phyloP scores from a whole-genome alignment of 2,797 vertebrate genomes.

The Coregonus ussuriensis region DNA sequence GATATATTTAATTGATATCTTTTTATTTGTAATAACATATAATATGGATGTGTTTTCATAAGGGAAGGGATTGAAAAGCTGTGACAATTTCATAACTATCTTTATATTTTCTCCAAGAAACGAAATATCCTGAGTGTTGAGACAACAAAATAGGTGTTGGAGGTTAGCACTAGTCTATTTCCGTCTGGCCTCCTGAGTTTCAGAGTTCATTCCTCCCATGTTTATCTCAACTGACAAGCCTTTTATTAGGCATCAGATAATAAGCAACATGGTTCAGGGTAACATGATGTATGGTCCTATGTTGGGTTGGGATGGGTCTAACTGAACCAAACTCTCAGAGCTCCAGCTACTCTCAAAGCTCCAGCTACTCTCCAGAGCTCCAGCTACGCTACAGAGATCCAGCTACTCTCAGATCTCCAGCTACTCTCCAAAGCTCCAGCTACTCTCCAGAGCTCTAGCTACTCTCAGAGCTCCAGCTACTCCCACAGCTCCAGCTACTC shows the following conservation, averaged over 20 bases:
- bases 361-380: background rate
- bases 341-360: background rate
- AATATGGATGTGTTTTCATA: too few species aligned
- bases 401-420: conserved; percentile 9
- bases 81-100: background rate
- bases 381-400: too few species aligned
- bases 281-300: conserved; percentile 64
- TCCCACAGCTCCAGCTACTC: too few species aligned
- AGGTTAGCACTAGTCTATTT: conserved; percentile 29
- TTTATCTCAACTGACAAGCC: conserved; percentile 36
- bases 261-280: conserved; percentile 52
- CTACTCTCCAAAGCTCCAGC: too few species aligned
- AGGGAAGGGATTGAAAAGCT: too few species aligned
- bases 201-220: conserved; percentile 47
- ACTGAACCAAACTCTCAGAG: conserved; percentile 36
- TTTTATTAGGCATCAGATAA: conserved; percentile 63
- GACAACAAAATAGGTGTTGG: conserved; percentile 4
- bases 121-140: conserved; percentile 22
- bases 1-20: background rate
- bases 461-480: too few species aligned
- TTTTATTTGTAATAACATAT: too few species aligned
- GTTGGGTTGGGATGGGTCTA: conserved; percentile 51
- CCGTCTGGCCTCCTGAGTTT: conserved; percentile 36
- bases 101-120: background rate
- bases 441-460: too few species aligned